Evolutionary conservation across 2,113 vertebrate species (phyloP), one percentile per base, ranked within the genome.

Genomic region (Apus apus): DNA sequence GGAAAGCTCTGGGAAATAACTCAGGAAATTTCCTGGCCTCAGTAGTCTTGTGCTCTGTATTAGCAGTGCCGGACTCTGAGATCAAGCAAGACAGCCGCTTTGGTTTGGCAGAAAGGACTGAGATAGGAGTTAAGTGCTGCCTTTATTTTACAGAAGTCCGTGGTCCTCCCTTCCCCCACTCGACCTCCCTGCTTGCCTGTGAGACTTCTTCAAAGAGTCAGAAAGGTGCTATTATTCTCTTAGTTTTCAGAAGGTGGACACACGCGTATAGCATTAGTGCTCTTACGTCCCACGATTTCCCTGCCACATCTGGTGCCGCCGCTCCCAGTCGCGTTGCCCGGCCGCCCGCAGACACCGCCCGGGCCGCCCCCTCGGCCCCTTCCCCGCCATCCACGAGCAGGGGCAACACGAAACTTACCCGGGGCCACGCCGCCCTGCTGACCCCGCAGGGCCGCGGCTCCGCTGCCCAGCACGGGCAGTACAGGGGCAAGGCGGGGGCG

Each of bases 171-270:
- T 84, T 82, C 90, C 95, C 90, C 91, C 84, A 78, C 11, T 15
- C 32, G 38, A 65, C 27, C 53, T 78, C 89, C 16, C 72, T 11
- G 9, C 56, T 92, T 23, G 38, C 58, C 78, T 17, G 34, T 4
- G 46, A 80, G 77, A 94, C 94, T 91, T 94, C 79, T 88, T 73
- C 83, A 38, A 89, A 87, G 91, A 95, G 74, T 70, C 40, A 68
- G 65, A 73, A 91, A 32, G 82, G 61, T 82, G 81, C 66, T 81
- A 88, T 85, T 84, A 86, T 85, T 88, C 60, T 43, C 56, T 25
- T n/a, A 34, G 74, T 66, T 57, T 19, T 71, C 56, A n/a, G 73
- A 54, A 87, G 73, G 73, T 27, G 83, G 34, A 45, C 75, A 34
- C 27, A 46, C 14, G 16, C 67, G 12, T 13, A 1, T 0, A 25